Base-by-base conservation (phyloP, 2,113 vertebrate species). In the Meleagris gallopavo region DNA sequence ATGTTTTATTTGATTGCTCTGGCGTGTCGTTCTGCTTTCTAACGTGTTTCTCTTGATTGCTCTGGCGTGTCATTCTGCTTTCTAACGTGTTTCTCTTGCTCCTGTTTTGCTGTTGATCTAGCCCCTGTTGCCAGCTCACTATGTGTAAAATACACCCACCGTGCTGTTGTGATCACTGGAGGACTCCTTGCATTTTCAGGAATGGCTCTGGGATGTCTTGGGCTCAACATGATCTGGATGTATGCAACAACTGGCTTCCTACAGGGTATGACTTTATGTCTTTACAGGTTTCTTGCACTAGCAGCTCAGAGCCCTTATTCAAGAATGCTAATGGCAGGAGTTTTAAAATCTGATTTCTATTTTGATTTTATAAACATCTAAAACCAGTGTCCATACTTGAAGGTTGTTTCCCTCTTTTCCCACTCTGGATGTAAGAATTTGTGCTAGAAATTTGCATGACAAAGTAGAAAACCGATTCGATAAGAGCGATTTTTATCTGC, bases 131-230 rank as follows among this genome's bases (percentile, higher is more conserved):
- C 96, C 45, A 96, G 96, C 55, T 95, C 90, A 4, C 45, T 96
- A 2, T 95, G 92, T 58, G 88, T 80, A 50, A 72, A 55, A 36
- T 96, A 95, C 43, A 91, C 30, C 11, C 95, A 94, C 41, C 85
- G 79, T 50, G 74, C 75, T 9, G 90, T 95, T 83, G 88, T 96
- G 75, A 93, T 95, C 82, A 89, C 79, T 34, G 95, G 93, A 88
- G 92, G 93, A 73, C 72, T 96, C 58, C 83, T 96, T 41, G 82
- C 88, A 25, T 96, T 91, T 91, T 91, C 88, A 73, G 96, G 96
- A 90, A 96, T 96, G 95, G 92, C 83, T 21, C 46, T 96, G 25
- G 90, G 95, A 80, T 95, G 76, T 96, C 64, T 95, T 74, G 95
- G 96, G 79, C 41, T 93, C 38, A 94, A 4, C 64, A 94, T 95